A percentile compares a stretch with the other conserved stretches of the same genome.
Conservation (phyloP, 1,140 invertebrate species). For the Drosophila sp. region DNA sequence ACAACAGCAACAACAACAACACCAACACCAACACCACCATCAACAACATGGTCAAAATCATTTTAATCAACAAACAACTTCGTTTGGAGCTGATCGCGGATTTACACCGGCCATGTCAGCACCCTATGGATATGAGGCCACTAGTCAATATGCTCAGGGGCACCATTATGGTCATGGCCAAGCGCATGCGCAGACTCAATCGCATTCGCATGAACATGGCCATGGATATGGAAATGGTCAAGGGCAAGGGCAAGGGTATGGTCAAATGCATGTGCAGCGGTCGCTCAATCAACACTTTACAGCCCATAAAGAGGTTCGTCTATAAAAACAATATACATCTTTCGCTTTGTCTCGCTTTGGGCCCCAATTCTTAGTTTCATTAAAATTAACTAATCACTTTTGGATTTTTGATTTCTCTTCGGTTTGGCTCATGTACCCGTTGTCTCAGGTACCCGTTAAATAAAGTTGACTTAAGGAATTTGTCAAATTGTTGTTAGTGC, state of each 20-base stretch:
- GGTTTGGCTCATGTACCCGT: too few relatives aligned
- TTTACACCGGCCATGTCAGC: slow-evolving; percentile 29
- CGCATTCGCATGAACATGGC: slow-evolving; percentile 8
- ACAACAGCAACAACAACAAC: not conserved
- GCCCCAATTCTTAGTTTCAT: too few relatives aligned
- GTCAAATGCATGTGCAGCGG: slow-evolving; percentile 63
- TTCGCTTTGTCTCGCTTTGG: too few relatives aligned
- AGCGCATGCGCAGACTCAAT: slow-evolving; percentile 8
- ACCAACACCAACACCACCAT: slow-evolving; percentile 16
- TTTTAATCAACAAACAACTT: slow-evolving; percentile 24
- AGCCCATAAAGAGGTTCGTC: slow-evolving; percentile 73
- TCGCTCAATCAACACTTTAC: slow-evolving; percentile 45
- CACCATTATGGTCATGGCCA: slow-evolving; percentile 11
- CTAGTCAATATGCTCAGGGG: slow-evolving; percentile 7
- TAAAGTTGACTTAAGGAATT: too few relatives aligned
- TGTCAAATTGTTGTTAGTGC: too few relatives aligned
- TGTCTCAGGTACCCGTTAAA: too few relatives aligned
- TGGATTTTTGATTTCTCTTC: too few relatives aligned
- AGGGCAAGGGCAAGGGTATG: slow-evolving; percentile 40
- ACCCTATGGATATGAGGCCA: slow-evolving; percentile 32
- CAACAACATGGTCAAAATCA: slow-evolving; percentile 26
- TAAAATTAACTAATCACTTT: too few relatives aligned
- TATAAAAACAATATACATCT: not conserved
- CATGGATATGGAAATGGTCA: not conserved
- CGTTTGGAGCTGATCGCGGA: slow-evolving; percentile 58